Percentiles rank a stretch among this genome's conserved stretches.
Evolutionary conservation across 2,888 invertebrate genomes (phyloP).

Genomic region (Meteorus cinctellus): DNA sequence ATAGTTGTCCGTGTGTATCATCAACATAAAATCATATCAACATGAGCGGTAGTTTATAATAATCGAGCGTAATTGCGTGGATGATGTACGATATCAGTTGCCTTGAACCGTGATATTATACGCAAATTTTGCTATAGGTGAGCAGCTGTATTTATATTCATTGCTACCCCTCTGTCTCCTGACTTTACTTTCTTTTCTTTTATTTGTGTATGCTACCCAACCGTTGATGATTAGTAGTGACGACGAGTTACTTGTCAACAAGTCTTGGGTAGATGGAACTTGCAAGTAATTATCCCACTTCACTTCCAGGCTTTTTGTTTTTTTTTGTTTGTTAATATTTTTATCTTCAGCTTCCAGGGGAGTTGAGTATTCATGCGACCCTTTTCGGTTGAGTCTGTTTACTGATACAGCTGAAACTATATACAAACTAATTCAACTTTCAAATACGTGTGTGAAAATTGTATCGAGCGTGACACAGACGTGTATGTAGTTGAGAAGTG

Average conservation of each 20-base stretch:
- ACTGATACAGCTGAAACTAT: not conserved
- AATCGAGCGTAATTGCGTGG: conserved; percentile 33
- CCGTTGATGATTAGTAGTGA: conserved; percentile 13
- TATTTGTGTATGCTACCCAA: conserved; percentile 15
- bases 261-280: not conserved
- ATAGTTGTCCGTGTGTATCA: conserved; percentile 6
- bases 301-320: not conserved
- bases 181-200: not conserved
- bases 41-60: conserved; percentile 27
- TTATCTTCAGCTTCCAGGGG: not conserved
- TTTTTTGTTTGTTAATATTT: not conserved
- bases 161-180: not conserved
- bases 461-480: not conserved
- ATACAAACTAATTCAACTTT: not conserved
- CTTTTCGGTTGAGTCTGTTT: not conserved
- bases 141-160: conserved; percentile 12
- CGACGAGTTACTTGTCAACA: conserved; percentile 29
- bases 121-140: conserved; percentile 27
- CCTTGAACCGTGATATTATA: conserved; percentile 35
- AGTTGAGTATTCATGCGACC: not conserved
- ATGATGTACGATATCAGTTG: conserved; percentile 35
- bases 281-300: conserved; percentile 3
- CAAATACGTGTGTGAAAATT: not conserved
- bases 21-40: conserved; percentile 27
- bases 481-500: not conserved